These are phyloP conservation scores for Narcine bancroftii DNA, from an alignment of 2,113 vertebrate species.

Conservation along the genomic window DNA sequence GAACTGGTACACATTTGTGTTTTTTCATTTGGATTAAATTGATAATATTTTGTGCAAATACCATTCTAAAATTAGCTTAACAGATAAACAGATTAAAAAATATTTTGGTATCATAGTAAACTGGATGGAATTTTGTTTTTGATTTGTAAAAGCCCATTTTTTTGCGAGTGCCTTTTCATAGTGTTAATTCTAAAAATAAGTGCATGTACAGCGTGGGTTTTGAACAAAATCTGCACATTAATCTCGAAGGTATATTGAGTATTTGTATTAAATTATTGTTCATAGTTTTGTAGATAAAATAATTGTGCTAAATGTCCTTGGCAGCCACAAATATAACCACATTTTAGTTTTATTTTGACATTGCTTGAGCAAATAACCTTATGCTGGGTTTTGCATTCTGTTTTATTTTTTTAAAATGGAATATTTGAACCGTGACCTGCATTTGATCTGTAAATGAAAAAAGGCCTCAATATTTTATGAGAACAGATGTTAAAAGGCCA, in stretches of 20 bases:
- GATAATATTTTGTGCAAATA: not conserved
- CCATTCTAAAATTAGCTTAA: not conserved
- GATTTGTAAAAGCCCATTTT: not conserved
- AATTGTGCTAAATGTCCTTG: not conserved
- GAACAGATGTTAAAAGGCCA: slow-evolving; percentile 53
- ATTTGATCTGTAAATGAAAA: slow-evolving; percentile 49
- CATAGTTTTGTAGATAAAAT: not conserved
- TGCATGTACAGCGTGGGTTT: not conserved
- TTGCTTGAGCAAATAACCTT: not conserved
- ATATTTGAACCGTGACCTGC: slow-evolving; percentile 48
- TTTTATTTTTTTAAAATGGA: not conserved
- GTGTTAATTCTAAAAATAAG: not conserved
- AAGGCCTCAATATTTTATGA: slow-evolving; percentile 46
- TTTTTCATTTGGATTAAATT: not conserved
- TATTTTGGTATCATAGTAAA: not conserved
- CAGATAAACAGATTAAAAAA: not conserved
- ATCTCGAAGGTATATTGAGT: not conserved
- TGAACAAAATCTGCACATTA: not conserved
- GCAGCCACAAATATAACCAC: not conserved
- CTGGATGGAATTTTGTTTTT: not conserved
- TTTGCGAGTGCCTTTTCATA: not conserved
- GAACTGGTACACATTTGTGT: not conserved
- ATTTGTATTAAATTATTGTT: not conserved
- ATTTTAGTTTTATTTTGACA: not conserved
- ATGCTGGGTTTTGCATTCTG: not conserved